Evolutionary conservation across 1,140 invertebrate genomes (phyloP).

Genomic region (Musca vetustissima): DNA sequence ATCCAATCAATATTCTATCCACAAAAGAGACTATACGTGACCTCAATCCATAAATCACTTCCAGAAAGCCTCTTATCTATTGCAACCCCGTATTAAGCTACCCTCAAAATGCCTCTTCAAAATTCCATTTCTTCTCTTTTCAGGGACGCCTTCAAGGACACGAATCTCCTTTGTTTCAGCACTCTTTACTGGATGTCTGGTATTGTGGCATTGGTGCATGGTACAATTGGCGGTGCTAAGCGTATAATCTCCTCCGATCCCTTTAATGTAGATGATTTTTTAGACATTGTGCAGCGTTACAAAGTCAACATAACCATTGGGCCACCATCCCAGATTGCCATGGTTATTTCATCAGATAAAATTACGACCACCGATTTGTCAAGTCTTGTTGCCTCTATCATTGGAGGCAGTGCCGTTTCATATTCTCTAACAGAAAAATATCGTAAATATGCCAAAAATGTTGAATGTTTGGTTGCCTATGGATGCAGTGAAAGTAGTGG

Average conservation of each 20-base stretch:
- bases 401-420: conserved; percentile 7
- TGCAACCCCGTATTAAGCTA: too few relatives aligned
- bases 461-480: not conserved
- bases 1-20: too few relatives aligned
- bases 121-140: too few relatives aligned
- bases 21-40: too few relatives aligned
- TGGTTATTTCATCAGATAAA: conserved; percentile 3
- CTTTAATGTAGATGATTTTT: conserved; percentile 7
- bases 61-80: too few relatives aligned
- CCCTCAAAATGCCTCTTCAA: too few relatives aligned
- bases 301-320: conserved; percentile 15
- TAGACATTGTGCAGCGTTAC: conserved; percentile 26
- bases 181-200: conserved; percentile 11
- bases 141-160: too few relatives aligned
- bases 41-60: too few relatives aligned
- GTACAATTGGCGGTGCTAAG: not conserved
- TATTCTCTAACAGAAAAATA: not conserved
- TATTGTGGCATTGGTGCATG: not conserved
- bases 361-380: conserved; percentile 2
- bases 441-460: not conserved
- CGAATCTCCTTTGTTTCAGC: not conserved
- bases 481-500: conserved; percentile 16
- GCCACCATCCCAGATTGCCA: conserved; percentile 26
- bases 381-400: not conserved
- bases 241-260: conserved; percentile 20